These are phyloP conservation scores for Scaptomyza hsui DNA, from an alignment of 1,140 invertebrate species.

Conservation along the genomic window DNA sequence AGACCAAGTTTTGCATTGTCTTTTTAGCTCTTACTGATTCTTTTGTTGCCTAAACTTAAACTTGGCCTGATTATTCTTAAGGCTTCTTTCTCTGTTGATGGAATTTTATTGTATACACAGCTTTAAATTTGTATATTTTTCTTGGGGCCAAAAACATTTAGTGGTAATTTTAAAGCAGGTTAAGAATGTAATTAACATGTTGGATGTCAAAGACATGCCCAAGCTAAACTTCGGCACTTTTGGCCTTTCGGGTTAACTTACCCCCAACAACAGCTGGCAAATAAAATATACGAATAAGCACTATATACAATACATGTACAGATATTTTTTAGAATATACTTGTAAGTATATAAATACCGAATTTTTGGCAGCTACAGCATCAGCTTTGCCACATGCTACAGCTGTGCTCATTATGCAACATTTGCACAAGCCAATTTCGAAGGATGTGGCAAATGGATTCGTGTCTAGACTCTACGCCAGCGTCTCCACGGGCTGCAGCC, in stretches of 20 bases:
- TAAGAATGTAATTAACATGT: conserved; percentile 9
- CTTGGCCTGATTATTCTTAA: too few relatives aligned
- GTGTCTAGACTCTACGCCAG: conserved; percentile 33
- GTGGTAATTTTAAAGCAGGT: conserved; percentile 3
- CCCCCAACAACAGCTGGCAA: background rate
- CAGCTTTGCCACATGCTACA: background rate
- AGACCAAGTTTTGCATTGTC: too few relatives aligned
- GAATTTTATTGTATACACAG: too few relatives aligned
- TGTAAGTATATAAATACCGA: background rate
- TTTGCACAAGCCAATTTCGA: conserved; percentile 16
- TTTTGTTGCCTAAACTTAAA: too few relatives aligned
- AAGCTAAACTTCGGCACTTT: conserved; percentile 2
- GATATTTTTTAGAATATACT: background rate
- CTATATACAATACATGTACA: too few relatives aligned
- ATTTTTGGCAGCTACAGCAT: conserved; percentile 14
- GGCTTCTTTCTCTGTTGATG: too few relatives aligned
- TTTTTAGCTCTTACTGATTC: too few relatives aligned
- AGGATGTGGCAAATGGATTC: conserved; percentile 20
- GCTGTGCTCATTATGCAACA: conserved; percentile 10
- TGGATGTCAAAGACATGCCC: conserved; percentile 19
- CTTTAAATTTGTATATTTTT: too few relatives aligned
- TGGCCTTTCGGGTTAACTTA: conserved; percentile 26
- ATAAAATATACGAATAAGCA: conserved; percentile 42
- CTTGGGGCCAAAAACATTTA: background rate
- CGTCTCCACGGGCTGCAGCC: background rate